Evolutionary conservation across 2,797 vertebrate species (phyloP).

Genomic region (Macropodus opercularis): DNA sequence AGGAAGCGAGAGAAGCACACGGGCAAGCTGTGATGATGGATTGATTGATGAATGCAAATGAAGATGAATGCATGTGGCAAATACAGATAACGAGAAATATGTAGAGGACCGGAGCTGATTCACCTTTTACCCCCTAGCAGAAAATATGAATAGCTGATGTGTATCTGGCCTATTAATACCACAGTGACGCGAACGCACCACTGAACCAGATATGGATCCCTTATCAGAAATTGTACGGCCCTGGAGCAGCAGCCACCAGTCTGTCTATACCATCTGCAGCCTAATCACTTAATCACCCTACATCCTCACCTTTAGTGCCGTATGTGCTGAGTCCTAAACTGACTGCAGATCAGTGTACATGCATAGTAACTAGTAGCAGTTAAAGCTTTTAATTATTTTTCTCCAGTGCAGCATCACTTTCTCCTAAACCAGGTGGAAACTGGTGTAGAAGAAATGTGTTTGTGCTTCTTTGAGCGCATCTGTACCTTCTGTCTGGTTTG

Average conservation of each 20-base stretch:
- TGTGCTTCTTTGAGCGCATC: not conserved
- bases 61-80: constrained; percentile 75
- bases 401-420: constrained; percentile 19
- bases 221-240: constrained; percentile 53
- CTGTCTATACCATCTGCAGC: constrained; percentile 59
- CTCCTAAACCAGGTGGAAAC: constrained; percentile 27
- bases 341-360: constrained; percentile 41
- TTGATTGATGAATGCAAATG: constrained; percentile 81
- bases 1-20: constrained; percentile 24
- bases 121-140: constrained; percentile 51
- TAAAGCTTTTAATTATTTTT: constrained; percentile 42
- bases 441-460: not conserved
- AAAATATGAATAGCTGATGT: constrained; percentile 70
- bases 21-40: constrained; percentile 66
- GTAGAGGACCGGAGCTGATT: constrained; percentile 55
- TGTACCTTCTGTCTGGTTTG: not conserved
- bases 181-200: constrained; percentile 49
- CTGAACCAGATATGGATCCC: constrained; percentile 61
- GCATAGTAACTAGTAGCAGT: constrained; percentile 33
- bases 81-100: constrained; percentile 74
- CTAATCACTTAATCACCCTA: constrained; percentile 51
- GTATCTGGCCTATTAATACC: constrained; percentile 72
- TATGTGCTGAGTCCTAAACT: constrained; percentile 49
- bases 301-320: constrained; percentile 55
- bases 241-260: constrained; percentile 32